Evolutionary conservation across 2,888 invertebrate genomes (phyloP).

Genomic region (Creontiades dilutus): DNA sequence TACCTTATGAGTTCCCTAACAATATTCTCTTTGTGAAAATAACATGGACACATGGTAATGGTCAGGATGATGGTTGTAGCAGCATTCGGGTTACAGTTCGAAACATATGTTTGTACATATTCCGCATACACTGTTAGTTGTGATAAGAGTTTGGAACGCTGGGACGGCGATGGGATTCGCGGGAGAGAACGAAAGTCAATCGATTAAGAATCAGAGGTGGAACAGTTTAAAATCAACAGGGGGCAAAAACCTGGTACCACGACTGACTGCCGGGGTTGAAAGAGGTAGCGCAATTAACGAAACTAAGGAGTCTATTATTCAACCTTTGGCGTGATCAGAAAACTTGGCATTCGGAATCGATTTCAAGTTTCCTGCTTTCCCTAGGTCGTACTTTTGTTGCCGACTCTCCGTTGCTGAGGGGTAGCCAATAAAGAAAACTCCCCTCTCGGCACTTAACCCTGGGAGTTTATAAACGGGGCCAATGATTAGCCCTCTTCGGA

Average conservation of each 20-base stretch:
- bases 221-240: constrained; percentile 68
- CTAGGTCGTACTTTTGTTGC: constrained; percentile 23
- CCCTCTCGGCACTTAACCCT: constrained; percentile 1
- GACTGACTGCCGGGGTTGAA: background rate
- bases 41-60: no score
- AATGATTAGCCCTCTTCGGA: constrained; percentile 16
- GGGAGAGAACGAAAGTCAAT: constrained; percentile 12
- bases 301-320: constrained; percentile 69
- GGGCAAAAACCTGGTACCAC: constrained; percentile 51
- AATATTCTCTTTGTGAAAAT: no score
- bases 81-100: no score
- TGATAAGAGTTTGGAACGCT: background rate
- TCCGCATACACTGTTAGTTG: background rate
- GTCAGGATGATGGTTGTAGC: no score
- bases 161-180: background rate
- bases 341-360: constrained; percentile 63
- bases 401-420: background rate
- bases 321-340: constrained; percentile 71
- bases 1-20: no score
- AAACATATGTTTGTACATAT: no score
- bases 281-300: constrained; percentile 62
- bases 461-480: constrained; percentile 30
- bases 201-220: constrained; percentile 61
- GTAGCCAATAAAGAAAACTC: background rate
- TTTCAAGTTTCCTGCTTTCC: constrained; percentile 57